Evolutionary conservation across 2,797 vertebrate species (phyloP).

Genomic region (Hoplostethus mediterraneus): DNA sequence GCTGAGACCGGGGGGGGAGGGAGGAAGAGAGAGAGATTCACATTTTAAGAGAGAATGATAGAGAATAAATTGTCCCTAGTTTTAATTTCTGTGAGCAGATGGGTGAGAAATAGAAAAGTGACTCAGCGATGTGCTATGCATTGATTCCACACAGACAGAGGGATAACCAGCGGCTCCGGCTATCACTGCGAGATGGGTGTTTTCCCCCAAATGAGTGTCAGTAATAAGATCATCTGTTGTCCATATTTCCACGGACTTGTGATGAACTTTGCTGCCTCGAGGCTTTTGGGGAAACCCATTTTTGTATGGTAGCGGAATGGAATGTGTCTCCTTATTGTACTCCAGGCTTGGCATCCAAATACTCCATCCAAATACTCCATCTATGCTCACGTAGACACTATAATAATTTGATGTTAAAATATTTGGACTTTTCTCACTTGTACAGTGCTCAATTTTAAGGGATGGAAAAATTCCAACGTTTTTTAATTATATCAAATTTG

Average conservation of each 20-base stretch:
- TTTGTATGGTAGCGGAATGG: neutral
- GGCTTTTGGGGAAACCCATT: conserved; percentile 72
- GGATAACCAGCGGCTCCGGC: conserved; percentile 40
- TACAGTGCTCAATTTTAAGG: too few species aligned
- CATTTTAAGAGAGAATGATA: conserved; percentile 39
- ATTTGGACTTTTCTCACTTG: too few species aligned
- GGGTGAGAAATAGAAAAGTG: conserved; percentile 70
- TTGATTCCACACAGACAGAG: conserved; percentile 65
- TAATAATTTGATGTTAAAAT: neutral
- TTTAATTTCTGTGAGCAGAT: conserved; percentile 57
- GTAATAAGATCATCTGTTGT: conserved; percentile 71
- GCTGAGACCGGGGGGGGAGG: conserved; percentile 23
- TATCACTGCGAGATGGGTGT: conserved; percentile 61
- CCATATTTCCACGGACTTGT: conserved; percentile 61
- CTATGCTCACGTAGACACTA: neutral
- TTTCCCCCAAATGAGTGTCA: conserved; percentile 59
- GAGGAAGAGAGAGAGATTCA: conserved; percentile 13
- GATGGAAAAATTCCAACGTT: neutral
- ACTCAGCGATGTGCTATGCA: conserved; percentile 79
- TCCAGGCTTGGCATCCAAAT: neutral
- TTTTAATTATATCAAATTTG: neutral
- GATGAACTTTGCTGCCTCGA: conserved; percentile 66
- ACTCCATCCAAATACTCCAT: too few species aligned
- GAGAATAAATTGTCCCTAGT: conserved; percentile 52
- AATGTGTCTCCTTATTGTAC: neutral